phyloP scores from a whole-genome alignment of 2,888 invertebrate species.

The Siphlonurus alternatus region DNA sequence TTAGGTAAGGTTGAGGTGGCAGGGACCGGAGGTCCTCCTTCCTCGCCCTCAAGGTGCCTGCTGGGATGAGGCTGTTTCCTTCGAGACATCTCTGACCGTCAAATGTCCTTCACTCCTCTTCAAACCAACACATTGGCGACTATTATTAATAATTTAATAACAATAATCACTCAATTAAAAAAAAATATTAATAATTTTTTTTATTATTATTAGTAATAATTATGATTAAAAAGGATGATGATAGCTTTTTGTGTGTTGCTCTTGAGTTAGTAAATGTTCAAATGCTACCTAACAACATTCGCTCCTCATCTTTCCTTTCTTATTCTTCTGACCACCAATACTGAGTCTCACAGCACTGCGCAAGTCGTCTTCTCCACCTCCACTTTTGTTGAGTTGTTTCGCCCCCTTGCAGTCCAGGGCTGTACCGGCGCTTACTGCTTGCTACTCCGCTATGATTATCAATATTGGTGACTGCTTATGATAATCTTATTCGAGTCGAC shows the following conservation, averaged over 20 bases:
- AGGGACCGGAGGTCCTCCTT: constrained; percentile 1
- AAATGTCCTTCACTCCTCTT: background rate
- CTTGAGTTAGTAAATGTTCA: background rate
- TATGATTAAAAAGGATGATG: no score
- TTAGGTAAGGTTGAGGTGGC: background rate
- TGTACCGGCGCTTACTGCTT: background rate
- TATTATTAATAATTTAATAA: background rate
- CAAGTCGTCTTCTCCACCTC: constrained; percentile 4
- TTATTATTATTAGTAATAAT: no score
- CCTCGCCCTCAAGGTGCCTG: constrained; percentile 14
- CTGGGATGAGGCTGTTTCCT: constrained; percentile 17
- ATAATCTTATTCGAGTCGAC: constrained; percentile 4
- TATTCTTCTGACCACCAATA: constrained; percentile 4
- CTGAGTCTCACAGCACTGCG: constrained; percentile 3
- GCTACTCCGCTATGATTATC: constrained; percentile 4
- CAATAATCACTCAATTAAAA: background rate
- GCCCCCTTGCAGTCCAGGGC: background rate
- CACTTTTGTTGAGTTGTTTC: background rate
- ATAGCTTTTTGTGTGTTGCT: background rate
- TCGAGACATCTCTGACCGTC: constrained; percentile 12
- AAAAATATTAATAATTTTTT: background rate
- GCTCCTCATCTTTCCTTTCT: constrained; percentile 2
- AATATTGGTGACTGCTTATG: constrained; percentile 7
- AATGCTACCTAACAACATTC: background rate
- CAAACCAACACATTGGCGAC: background rate